Evolutionary conservation across 2,888 invertebrate genomes (phyloP), one percentile per base, ranked within the genome.

Genomic region (Hirudinaria manillensis): DNA sequence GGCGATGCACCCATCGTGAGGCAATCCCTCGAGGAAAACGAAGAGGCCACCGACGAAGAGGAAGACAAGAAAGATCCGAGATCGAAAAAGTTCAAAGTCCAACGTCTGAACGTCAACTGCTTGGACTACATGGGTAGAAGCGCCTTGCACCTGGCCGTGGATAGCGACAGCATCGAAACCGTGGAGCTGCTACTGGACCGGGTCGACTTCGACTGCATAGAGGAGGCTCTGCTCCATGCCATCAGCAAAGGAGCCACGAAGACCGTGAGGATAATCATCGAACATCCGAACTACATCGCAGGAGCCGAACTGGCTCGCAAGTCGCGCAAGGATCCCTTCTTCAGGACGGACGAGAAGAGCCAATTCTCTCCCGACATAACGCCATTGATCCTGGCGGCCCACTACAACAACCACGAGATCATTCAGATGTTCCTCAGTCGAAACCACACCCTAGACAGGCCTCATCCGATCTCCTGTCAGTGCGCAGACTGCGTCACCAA

Each of bases 361-460:
- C 85, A 90, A 81, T 91, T 90, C 83, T 89, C 90, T 0, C 89
- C 89, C 19, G 89, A 90, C 82, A 87, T 91, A 7, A 91, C 90
- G 0, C 91, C 91, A 0, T 84, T 91, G 36, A 88, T 90, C 70
- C 85, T 91, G 19, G 91, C 91, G 16, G 90, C 91, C 4, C 90
- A 90, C 81, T 88, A 88, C 80, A 91, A 91, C 10, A 89, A 90
- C 81, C 91, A 89, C 81, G 90, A 91, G 81, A 88, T 91, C 66
- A 89, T 91, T 66, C 87, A 89, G 79, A 84, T 90, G 82, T 87
- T 91, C 74, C 87, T 90, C 19, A 87, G 88, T 55, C 86, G 91
- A 53, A 89, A 90, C n/a, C 91, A 91, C 81, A 85, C 83, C 21
- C 89, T 91, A 51, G 84, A 84, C 16, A 88, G 88, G 79, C 91